Base-by-base conservation (phyloP, 2,113 vertebrate genomes). In the Platanista minor region DNA sequence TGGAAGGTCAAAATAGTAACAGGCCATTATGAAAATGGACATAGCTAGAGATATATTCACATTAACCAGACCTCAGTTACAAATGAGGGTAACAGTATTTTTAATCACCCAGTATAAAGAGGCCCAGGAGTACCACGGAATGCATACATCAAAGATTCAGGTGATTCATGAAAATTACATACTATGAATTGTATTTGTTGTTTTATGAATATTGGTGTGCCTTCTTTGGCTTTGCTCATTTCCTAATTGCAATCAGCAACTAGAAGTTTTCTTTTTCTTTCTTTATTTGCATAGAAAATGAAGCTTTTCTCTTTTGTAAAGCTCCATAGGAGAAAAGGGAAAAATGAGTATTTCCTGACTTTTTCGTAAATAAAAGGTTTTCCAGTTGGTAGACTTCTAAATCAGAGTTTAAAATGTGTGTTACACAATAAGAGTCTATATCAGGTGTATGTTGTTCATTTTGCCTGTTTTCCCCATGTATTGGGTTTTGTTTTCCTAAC, bases 51-150 rank as follows among this genome's bases (percentile, higher is more conserved):
- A 95, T 71, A 71, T 85, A 92, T 84, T 97, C 96, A 92, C 69
- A 96, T 95, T 95, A 93, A 46, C 95, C 2, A 91, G 64, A 72
- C 87, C 96, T 98, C 96, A 98, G 92, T 96, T 98, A 94, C 82
- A 98, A 97, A 98, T 95, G 97, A 97, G 64, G 88, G 62, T 97
- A 98, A 96, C 90, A 96, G 61, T 90, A 96, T 97, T 98, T 98
- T 98, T 95, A 97, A 90, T 96, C 27, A 72, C 33, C 11, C 54
- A 94, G 74, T 95, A 95, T 97, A 97, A 97, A 98, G 98, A 90
- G 87, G 78, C 66, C 57, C 15, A 82, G 90, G 96, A 97, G 94
- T 72, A 94, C 87, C 66, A 92, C 96, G 92, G 90, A 96, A 97
- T 95, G 25, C 57, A 92, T 97, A 95, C 71, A 96, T 98, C 96